Evolutionary conservation across 2,797 vertebrate genomes (phyloP), one percentile per base, ranked within the genome.

Genomic region (Hylomyscus alleni): DNA sequence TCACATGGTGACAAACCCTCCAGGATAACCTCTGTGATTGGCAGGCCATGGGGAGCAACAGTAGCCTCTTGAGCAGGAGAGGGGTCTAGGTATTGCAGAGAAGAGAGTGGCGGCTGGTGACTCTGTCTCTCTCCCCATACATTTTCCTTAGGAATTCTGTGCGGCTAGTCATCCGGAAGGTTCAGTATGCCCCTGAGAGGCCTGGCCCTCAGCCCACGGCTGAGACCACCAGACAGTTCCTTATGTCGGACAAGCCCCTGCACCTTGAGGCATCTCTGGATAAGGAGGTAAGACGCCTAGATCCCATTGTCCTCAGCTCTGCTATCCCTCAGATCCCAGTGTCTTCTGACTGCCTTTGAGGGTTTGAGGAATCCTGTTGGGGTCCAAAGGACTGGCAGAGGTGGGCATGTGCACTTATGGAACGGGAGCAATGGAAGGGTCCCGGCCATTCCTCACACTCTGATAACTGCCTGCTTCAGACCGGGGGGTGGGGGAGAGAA

Each of bases 211-310:
- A 99, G 96, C 99, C 99, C 22, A 99, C 99, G 56, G 99, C 99
- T 0, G 99, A 99, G 96, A 99, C 99, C 96, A 99, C 99, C 40
- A 97, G 99, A 40, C 99, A 99, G 97, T 99, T 99, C 98, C 99
- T 99, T 94, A 99, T 99, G 99, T 99, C 99, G 0, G 99, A 99
- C 98, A 99, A 99, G 96, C 99, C 99, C 0, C 98, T 99, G 96
- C 99, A 99, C 96, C 98, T 99, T 24, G 99, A 99, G 97, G 99
- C 99, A 0, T 99, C 99, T 0, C 98, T 99, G 98, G 99, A 99
- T 98, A 99, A 99, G 97, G 99, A 99, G 99, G 99, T 99, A 97
- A 97, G 97, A 54, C 60, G 29, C 26, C 93, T 1, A 1, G 86
- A 8, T 15, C 13, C 29, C 8, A 3, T 22, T 69, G 40, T 69